These are phyloP conservation scores for Entomyzon cyanotis DNA, from an alignment of 2,113 vertebrate genomes.

Conservation along the genomic window DNA sequence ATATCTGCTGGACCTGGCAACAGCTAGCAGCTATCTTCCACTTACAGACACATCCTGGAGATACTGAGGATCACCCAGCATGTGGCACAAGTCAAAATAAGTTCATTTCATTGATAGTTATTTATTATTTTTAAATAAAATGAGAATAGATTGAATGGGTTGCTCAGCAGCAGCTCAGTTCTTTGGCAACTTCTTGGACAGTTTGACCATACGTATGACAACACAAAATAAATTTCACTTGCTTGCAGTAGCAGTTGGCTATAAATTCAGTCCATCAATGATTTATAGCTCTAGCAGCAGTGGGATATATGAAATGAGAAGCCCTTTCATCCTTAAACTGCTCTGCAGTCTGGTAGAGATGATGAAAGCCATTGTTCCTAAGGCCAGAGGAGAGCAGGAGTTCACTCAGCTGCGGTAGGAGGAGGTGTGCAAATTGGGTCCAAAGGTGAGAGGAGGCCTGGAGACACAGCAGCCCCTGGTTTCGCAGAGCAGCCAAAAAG, in stretches of 20 bases:
- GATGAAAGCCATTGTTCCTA: slow-evolving; percentile 21
- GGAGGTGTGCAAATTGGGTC: background rate
- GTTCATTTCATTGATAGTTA: background rate
- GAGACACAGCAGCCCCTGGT: slow-evolving; percentile 20
- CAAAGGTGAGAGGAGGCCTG: background rate
- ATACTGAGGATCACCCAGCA: background rate
- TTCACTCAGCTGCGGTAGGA: background rate
- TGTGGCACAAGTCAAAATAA: background rate
- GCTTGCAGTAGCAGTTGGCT: slow-evolving; percentile 43
- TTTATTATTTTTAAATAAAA: slow-evolving; percentile 62
- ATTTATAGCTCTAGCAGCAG: slow-evolving; percentile 54
- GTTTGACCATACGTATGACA: slow-evolving; percentile 14
- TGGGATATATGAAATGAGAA: slow-evolving; percentile 41
- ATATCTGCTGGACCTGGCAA: background rate
- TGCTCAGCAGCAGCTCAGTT: slow-evolving; percentile 29
- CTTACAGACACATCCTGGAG: background rate
- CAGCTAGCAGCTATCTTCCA: background rate
- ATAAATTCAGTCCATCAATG: slow-evolving; percentile 24
- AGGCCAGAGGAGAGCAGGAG: slow-evolving; percentile 46
- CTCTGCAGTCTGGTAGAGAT: slow-evolving; percentile 10
- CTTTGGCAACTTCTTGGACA: slow-evolving; percentile 10
- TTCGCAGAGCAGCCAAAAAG: background rate
- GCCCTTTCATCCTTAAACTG: slow-evolving; percentile 51
- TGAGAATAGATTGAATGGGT: background rate
- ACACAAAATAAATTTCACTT: slow-evolving; percentile 32